phyloP scores from a whole-genome alignment of 2,888 invertebrate species.

The Cecidostiba fungosa region DNA sequence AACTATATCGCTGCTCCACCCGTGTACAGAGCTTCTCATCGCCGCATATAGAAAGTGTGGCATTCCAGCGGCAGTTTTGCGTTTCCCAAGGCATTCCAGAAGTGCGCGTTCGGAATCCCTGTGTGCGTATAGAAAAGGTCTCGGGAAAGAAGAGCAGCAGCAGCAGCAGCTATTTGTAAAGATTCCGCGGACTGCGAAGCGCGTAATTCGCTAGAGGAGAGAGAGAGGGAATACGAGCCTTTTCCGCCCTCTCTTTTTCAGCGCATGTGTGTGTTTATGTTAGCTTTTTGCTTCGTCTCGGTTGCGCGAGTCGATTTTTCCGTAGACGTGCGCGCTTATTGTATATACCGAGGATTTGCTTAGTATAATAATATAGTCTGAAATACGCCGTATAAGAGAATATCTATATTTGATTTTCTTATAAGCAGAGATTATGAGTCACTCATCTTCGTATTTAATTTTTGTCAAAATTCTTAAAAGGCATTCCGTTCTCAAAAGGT shows the following conservation, averaged over 20 bases:
- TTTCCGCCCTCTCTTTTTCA: constrained; percentile 28
- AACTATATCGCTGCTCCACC: not conserved
- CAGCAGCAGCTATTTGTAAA: constrained; percentile 32
- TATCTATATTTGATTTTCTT: too few relatives aligned
- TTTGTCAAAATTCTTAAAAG: not conserved
- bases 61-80: constrained; percentile 6
- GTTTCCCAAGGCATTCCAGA: constrained; percentile 53
- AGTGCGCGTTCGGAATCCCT: constrained; percentile 38
- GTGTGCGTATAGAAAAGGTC: not conserved
- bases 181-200: constrained; percentile 32
- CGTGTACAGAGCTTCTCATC: not conserved
- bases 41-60: constrained; percentile 36
- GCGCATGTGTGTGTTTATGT: not conserved
- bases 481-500: too few relatives aligned
- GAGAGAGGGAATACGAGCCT: constrained; percentile 8
- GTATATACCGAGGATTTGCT: not conserved
- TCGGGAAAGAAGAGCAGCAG: constrained; percentile 29
- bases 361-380: not conserved
- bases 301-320: not conserved
- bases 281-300: not conserved
- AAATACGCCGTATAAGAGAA: too few relatives aligned
- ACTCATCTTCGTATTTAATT: not conserved
- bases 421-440: too few relatives aligned
- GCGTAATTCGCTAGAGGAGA: constrained; percentile 32
- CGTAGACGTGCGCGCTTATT: not conserved